A percentile compares a stretch with the other conserved stretches of the same genome.
phyloP scores from a whole-genome alignment of 1,140 invertebrate genomes.

The Cyphomyrmex costatus region DNA sequence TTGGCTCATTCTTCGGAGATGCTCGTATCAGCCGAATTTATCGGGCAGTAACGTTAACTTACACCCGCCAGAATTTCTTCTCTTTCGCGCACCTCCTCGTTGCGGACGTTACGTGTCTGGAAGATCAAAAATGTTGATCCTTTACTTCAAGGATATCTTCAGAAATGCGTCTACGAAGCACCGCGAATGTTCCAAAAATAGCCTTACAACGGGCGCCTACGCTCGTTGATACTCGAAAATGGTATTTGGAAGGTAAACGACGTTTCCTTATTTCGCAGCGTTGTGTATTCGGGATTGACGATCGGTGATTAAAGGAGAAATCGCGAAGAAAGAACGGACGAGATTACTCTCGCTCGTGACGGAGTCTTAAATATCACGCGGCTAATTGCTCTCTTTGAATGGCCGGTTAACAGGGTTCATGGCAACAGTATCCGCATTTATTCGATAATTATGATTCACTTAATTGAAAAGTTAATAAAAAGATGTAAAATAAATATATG shows the following conservation, averaged over 20 bases:
- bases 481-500: neutral
- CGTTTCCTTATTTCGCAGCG: constrained; percentile 60
- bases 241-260: constrained; percentile 62
- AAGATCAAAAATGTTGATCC: constrained; percentile 63
- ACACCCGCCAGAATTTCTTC: constrained; percentile 11
- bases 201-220: constrained; percentile 5
- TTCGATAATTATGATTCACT: constrained; percentile 25
- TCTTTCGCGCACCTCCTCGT: constrained; percentile 10
- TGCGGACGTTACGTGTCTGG: constrained; percentile 1
- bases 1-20: constrained; percentile 25
- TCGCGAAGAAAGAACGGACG: constrained; percentile 4
- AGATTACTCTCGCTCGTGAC: neutral
- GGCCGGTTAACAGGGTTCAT: neutral
- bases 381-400: constrained; percentile 28
- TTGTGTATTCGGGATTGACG: constrained; percentile 5
- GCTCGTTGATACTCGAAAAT: constrained; percentile 42
- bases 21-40: constrained; percentile 60
- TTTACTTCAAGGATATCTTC: constrained; percentile 56
- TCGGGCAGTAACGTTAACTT: constrained; percentile 52
- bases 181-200: constrained; percentile 44
- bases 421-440: constrained; percentile 21
- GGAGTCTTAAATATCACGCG: constrained; percentile 31
- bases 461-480: constrained; percentile 8
- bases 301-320: constrained; percentile 48
- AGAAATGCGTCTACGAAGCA: constrained; percentile 41